phyloP scores from a whole-genome alignment of 2,888 invertebrate genomes.

The Scelioninae gen. 1 region DNA sequence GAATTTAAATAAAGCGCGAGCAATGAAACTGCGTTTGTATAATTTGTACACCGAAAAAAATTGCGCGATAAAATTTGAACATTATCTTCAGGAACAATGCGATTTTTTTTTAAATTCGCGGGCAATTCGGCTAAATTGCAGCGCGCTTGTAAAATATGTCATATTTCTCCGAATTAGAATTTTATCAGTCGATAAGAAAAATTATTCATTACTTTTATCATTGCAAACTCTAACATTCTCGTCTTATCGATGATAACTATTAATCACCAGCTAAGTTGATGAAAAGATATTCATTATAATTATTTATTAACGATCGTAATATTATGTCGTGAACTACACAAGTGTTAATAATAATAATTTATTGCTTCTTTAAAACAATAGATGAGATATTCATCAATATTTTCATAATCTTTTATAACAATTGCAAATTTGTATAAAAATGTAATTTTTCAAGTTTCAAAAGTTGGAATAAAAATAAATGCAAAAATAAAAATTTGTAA shows the following conservation, averaged over 20 bases:
- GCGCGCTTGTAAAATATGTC: no score
- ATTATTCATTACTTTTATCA: background rate
- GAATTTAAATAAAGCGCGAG: slow-evolving; percentile 41
- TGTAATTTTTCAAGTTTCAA: no score
- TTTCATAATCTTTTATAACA: no score
- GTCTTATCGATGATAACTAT: slow-evolving; percentile 18
- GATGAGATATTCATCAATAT: slow-evolving; percentile 10
- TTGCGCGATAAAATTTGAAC: slow-evolving; percentile 4
- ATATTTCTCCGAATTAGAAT: no score
- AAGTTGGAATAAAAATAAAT: no score
- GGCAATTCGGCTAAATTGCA: background rate
- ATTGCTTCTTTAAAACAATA: slow-evolving; percentile 8
- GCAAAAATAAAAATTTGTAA: no score
- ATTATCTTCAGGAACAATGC: background rate
- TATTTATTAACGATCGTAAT: no score
- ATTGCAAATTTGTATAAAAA: no score
- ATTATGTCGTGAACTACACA: no score
- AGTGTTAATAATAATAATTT: slow-evolving; percentile 10
- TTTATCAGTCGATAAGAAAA: background rate
- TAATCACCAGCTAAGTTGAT: slow-evolving; percentile 24
- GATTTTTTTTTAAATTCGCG: background rate
- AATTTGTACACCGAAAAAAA: slow-evolving; percentile 12
- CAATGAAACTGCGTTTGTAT: slow-evolving; percentile 27
- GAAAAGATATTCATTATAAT: slow-evolving; percentile 19
- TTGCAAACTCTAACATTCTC: slow-evolving; percentile 5